Conservation (phyloP, 1,140 invertebrate genomes). For the Hypsibius dujardini region DNA sequence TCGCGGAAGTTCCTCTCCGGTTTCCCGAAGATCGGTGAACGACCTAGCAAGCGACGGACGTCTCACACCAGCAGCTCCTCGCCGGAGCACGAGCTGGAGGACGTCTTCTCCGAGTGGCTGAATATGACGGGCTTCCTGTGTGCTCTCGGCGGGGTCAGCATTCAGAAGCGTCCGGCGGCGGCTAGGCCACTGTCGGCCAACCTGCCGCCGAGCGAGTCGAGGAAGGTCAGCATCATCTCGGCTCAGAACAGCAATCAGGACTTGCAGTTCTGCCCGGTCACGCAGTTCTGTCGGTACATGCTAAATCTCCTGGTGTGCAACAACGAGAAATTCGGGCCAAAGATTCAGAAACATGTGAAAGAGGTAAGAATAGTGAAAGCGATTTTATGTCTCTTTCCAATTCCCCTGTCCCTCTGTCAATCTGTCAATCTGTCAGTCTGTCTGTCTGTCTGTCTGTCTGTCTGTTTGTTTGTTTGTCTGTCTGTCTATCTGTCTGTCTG, state of each 20-base stretch:
- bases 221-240: slow-evolving; percentile 45
- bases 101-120: slow-evolving; percentile 57
- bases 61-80: slow-evolving; percentile 59
- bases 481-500: no score
- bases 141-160: slow-evolving; percentile 75
- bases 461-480: no score
- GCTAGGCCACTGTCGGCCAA: slow-evolving; percentile 29
- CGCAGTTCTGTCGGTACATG: slow-evolving; percentile 43
- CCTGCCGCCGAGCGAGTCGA: background rate
- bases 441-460: no score
- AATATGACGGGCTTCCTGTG: slow-evolving; percentile 95
- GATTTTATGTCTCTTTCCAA: no score
- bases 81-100: slow-evolving; percentile 81
- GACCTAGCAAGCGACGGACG: slow-evolving; percentile 72
- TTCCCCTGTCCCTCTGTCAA: no score
- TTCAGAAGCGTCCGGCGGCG: slow-evolving; percentile 56
- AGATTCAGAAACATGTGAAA: slow-evolving; percentile 90
- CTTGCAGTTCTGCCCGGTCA: slow-evolving; percentile 78
- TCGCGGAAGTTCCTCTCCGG: slow-evolving; percentile 48
- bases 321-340: slow-evolving; percentile 84
- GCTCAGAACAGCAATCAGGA: slow-evolving; percentile 42
- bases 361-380: no score
- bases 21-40: slow-evolving; percentile 38
- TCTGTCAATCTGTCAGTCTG: no score
- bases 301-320: slow-evolving; percentile 57